Percentiles rank a stretch among this genome's conserved stretches.
Evolutionary conservation across 2,888 invertebrate genomes (phyloP).

Genomic region (Chymomyza procnemis): DNA sequence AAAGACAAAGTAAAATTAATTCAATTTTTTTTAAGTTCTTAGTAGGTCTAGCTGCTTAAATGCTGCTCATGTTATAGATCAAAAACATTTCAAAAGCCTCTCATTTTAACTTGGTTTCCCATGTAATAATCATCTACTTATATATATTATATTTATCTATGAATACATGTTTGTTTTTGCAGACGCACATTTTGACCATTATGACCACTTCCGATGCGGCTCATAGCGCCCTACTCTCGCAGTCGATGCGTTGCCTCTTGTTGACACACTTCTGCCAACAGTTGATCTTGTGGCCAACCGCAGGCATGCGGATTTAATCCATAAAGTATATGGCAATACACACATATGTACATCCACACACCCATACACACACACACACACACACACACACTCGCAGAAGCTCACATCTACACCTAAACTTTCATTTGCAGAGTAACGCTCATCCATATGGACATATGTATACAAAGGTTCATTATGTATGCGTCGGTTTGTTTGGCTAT

Average conservation of each 20-base stretch:
- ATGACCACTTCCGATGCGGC: slow-evolving; percentile 65
- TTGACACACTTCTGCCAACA: slow-evolving; percentile 75
- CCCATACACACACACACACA: slow-evolving; percentile 10
- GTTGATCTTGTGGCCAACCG: slow-evolving; percentile 71
- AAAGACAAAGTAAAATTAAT: no score
- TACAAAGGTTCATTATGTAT: neutral
- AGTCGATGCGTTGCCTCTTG: slow-evolving; percentile 52
- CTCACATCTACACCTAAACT: slow-evolving; percentile 20
- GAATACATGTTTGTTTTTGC: neutral
- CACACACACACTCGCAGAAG: slow-evolving; percentile 21
- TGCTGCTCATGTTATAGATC: no score
- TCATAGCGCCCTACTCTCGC: slow-evolving; percentile 14
- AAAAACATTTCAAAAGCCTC: no score
- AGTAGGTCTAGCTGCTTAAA: no score
- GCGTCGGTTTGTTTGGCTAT: neutral
- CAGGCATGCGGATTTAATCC: slow-evolving; percentile 74
- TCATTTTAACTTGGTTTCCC: neutral
- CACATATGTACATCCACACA: slow-evolving; percentile 26
- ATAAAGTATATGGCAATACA: slow-evolving; percentile 71
- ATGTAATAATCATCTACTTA: neutral
- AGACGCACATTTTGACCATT: slow-evolving; percentile 50
- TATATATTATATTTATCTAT: neutral
- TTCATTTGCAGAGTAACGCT: neutral
- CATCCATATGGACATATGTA: neutral
- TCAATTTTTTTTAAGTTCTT: no score